phyloP scores from a whole-genome alignment of 2,797 vertebrate species.

The Protonibea diacanthus region DNA sequence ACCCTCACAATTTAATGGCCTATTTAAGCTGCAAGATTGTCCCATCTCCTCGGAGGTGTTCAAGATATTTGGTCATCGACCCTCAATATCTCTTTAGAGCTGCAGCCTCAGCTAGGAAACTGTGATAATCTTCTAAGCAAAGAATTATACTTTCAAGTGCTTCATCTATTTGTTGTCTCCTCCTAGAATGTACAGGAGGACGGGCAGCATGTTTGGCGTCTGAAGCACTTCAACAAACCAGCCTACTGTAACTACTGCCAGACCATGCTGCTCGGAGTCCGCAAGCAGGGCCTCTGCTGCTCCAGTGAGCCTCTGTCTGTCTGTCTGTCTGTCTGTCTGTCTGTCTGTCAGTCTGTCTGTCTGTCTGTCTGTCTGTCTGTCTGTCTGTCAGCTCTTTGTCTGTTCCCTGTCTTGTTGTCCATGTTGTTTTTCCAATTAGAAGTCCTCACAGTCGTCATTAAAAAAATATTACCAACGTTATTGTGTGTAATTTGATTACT shows the following conservation, averaged over 20 bases:
- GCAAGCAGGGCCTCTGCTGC: slow-evolving; percentile 97
- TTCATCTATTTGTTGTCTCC: background rate
- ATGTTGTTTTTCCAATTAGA: slow-evolving; percentile 42
- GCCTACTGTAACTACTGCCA: slow-evolving; percentile 97
- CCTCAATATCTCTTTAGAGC: too few species aligned
- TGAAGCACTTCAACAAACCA: slow-evolving; percentile 98
- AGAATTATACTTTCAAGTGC: background rate
- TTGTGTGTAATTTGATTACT: slow-evolving; percentile 33
- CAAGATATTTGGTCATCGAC: too few species aligned
- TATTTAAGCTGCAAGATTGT: too few species aligned
- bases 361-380: background rate
- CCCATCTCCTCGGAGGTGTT: too few species aligned
- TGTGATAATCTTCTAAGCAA: background rate
- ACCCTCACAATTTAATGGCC: too few species aligned
- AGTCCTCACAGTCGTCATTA: slow-evolving; percentile 20
- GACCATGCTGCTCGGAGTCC: slow-evolving; percentile 92
- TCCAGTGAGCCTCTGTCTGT: slow-evolving; percentile 86
- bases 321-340: background rate
- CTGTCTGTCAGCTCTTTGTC: slow-evolving; percentile 2
- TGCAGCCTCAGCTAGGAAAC: too few species aligned
- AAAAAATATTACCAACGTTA: slow-evolving; percentile 34
- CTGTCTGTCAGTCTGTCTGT: background rate
- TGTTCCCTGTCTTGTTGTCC: slow-evolving; percentile 25
- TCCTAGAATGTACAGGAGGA: slow-evolving; percentile 91
- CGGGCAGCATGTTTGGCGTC: slow-evolving; percentile 93